Base-by-base conservation (phyloP, 2,113 vertebrate genomes). In the Corythornis vintsioides region DNA sequence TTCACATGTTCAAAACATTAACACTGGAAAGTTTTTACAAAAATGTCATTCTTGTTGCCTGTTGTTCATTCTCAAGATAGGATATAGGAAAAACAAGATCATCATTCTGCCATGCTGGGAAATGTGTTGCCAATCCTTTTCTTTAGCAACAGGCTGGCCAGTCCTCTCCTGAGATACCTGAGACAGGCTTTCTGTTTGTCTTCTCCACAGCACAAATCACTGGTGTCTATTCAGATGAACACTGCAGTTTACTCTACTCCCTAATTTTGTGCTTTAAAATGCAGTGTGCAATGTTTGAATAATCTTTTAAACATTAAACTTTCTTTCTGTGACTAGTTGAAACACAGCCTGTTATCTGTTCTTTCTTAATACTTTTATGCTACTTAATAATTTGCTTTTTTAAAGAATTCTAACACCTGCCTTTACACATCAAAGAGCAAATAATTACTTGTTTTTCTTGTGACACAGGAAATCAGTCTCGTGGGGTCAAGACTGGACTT, bases 331-430 rank as follows among this genome's bases (percentile, higher is more conserved):
- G 24, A 29, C 63, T n/a, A 82, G 43, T 52, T 78, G n/a, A 92
- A 91, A n/a, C 28, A 12, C 18, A n/a, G 3, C 1, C 26, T 38
- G 9, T 47, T 64, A 26, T 3, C 20, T 40, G 5, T 0, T 8
- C 74, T 72, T 81, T 47, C 72, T 64, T 64, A 15, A 48, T n/a
- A 57, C 1, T 3, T 76, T 64, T 48, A 8, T 64, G 29, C 18
- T 48, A 25, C 21, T 77, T 64, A 61, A 47, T 38, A 56, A 63
- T 38, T 42, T n/a, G 8, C 15, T 33, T 65, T 59, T 65, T 15
- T 1, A 17, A 52, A 56, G 67, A 48, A 33, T 12, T 64, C 55
- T 65, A 31, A 56, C 16, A 73, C 20, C 28, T 48, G 5, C 17
- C 69, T 83, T 64, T 56, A n/a, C 20, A 12, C 6, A 43, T 40